phyloP scores from a whole-genome alignment of 2,888 invertebrate species.

The Macrosoma leucophasiata region DNA sequence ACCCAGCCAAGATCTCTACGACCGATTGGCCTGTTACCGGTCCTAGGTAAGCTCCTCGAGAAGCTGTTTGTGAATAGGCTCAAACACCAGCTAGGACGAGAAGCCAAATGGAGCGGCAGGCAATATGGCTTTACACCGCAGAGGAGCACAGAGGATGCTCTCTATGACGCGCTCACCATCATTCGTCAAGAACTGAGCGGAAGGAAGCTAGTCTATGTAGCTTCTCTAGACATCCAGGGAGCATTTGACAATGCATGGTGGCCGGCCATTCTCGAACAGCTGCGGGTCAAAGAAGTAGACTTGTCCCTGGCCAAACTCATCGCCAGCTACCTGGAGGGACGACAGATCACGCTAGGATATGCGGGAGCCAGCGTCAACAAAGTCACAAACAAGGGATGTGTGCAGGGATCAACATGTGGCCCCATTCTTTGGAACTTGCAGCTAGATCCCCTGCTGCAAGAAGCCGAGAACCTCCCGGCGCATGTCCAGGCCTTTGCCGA shows the following conservation, averaged over 20 bases:
- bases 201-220: constrained; percentile 4
- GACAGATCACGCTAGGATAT: constrained; percentile 6
- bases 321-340: constrained; percentile 4
- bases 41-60: constrained; percentile 11
- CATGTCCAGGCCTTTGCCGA: constrained; percentile 16
- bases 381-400: constrained; percentile 11
- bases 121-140: constrained; percentile 18
- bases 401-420: constrained; percentile 14
- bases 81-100: constrained; percentile 2
- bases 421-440: constrained; percentile 15
- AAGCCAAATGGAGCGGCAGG: constrained; percentile 1
- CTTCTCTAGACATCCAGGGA: too few species aligned
- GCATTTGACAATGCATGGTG: too few species aligned
- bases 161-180: constrained; percentile 1
- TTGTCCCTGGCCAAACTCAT: constrained; percentile 1
- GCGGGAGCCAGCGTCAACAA: constrained; percentile 2
- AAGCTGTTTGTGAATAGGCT: constrained; percentile 6
- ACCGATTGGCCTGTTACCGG: constrained; percentile 4
- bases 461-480: neutral
- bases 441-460: constrained; percentile 11
- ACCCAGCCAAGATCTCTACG: constrained; percentile 5
- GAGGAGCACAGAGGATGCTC: too few species aligned
- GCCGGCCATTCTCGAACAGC: too few species aligned
- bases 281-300: neutral
- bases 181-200: neutral